Base-by-base conservation (phyloP, 2,113 vertebrate genomes). In the cattle (Bos taurus) region DNA sequence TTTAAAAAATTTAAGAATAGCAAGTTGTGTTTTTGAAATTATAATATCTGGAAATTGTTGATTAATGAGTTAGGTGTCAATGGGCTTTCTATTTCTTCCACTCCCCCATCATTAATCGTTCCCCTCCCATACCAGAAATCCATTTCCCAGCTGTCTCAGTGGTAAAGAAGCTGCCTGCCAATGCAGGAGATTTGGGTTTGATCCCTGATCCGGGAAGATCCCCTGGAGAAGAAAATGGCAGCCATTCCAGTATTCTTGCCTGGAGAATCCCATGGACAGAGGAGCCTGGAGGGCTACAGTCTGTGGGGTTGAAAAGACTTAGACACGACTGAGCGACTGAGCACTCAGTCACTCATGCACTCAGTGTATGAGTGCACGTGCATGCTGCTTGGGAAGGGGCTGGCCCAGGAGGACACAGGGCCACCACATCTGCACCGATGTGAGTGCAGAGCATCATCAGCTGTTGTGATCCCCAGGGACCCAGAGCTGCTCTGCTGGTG, bases 51-150 rank as follows among this genome's bases (percentile, higher is more conserved):
- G 21, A 78, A 33, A 30, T 6, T 54, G 26, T 78, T 43, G 12
- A 1, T 40, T 8, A 25, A 23, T 5, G 48, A 88, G 82, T 56
- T 21, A 36, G 1, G 21, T 9, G 50, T 71, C 16, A 17, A 25
- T 3, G 13, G 0, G 36, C 43, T 60, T 57, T 88, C 48, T 40
- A 3, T 48, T 43, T 85, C 28, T 94, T 30, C 25, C 33, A n/a
- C 3, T 40, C 2, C 8, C 28, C 6, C 0, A 11, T 15, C 25
- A 0, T 9, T 14, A 21, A 7, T 6, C 46, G 15, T 36, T 3
- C 46, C 40, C 15, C 16, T 25, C 48, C 16, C 2, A 25, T 23
- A 21, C 14, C 7, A 26, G 60, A 57, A 6, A 40, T 40, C 21
- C 19, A 71, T 74, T 40, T 74, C n/a, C 36, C 67, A 74, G 67